Evolutionary conservation across 2,797 vertebrate species (phyloP).

Genomic region (Uromys caudimaculatus): DNA sequence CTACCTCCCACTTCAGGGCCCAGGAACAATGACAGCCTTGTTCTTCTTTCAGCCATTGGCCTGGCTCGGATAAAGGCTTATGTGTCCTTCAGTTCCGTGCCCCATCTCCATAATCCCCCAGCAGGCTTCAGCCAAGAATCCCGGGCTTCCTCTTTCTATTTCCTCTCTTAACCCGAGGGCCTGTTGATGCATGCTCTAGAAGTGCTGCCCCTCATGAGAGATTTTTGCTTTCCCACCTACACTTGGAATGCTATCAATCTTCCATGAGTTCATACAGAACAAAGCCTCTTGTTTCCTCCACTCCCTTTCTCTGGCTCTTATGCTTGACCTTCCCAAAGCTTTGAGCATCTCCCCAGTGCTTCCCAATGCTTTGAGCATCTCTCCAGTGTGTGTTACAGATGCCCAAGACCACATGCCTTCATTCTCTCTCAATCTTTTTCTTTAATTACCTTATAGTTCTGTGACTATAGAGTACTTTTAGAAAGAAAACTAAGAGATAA

Average conservation of each 20-base stretch:
- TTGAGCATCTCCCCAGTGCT: neutral
- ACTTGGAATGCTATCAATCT: neutral
- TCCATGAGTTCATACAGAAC: neutral
- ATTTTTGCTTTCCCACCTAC: neutral
- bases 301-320: neutral
- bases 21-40: slow-evolving; percentile 11
- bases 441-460: neutral
- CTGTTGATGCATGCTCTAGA: neutral
- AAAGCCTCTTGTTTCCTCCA: neutral
- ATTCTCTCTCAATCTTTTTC: neutral
- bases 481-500: slow-evolving; percentile 12
- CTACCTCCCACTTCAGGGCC: neutral
- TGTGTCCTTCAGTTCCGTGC: neutral
- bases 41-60: neutral
- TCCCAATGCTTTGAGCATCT: neutral
- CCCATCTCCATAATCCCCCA: neutral
- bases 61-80: neutral
- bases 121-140: neutral
- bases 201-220: neutral
- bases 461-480: neutral
- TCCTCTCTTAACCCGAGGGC: neutral
- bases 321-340: neutral
- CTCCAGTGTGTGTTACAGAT: neutral
- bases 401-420: neutral
- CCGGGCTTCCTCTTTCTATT: neutral